phyloP scores from a whole-genome alignment of 2,113 vertebrate species.

The Chlorodrepanis virens region DNA sequence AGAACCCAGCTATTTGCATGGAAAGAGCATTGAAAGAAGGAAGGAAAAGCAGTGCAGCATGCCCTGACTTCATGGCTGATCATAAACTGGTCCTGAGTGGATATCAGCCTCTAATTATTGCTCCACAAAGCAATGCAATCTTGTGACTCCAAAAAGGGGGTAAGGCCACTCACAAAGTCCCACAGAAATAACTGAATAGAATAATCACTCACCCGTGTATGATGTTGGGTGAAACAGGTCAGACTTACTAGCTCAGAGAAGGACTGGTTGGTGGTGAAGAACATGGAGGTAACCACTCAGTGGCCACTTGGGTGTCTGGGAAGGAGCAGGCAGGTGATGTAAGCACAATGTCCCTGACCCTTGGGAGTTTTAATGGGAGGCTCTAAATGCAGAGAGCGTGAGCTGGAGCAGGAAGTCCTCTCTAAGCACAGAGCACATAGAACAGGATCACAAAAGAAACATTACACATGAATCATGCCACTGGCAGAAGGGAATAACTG shows the following conservation, averaged over 20 bases:
- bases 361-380: neutral
- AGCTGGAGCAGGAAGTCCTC: neutral
- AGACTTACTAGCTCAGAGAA: neutral
- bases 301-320: neutral
- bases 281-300: neutral
- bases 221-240: neutral
- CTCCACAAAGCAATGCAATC: neutral
- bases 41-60: neutral
- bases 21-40: neutral
- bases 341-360: neutral
- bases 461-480: accelerated
- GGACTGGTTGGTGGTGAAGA: neutral
- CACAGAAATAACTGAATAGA: neutral
- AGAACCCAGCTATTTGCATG: neutral
- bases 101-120: neutral
- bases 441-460: neutral
- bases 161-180: neutral
- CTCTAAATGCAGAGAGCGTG: neutral
- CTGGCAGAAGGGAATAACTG: neutral
- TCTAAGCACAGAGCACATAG: neutral
- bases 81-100: neutral
- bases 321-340: neutral
- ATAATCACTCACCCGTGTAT: neutral
- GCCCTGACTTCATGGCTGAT: neutral
- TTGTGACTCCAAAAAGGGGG: neutral